Evolutionary conservation across 2,113 vertebrate genomes (phyloP).

Genomic region (Oreochromis spilurus): DNA sequence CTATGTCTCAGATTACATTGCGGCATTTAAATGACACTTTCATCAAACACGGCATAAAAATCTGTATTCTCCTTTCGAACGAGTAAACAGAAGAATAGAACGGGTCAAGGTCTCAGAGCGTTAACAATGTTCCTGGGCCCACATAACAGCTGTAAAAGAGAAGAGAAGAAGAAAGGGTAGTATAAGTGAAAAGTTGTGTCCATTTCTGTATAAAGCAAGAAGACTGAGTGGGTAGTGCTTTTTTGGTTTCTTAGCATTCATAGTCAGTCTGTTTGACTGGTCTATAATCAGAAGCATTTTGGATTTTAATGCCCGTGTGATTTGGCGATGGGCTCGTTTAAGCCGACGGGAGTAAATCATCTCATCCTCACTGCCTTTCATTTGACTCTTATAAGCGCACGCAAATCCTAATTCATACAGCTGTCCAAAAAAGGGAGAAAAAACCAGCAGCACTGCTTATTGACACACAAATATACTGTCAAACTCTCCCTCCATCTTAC

Average conservation of each 20-base stretch:
- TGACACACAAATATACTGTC: not conserved
- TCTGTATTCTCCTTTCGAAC: not conserved
- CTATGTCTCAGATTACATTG: not conserved
- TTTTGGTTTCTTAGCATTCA: not conserved
- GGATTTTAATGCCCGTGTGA: constrained; percentile 34
- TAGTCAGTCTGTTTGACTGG: not conserved
- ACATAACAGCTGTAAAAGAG: not conserved
- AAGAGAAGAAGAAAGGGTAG: not conserved
- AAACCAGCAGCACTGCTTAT: not conserved
- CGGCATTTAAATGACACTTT: not conserved
- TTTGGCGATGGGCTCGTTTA: constrained; percentile 24
- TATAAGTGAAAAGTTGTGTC: not conserved
- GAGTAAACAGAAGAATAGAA: not conserved
- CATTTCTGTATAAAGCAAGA: constrained; percentile 1
- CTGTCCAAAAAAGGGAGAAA: not conserved
- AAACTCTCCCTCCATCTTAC: not conserved
- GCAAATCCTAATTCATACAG: constrained; percentile 20
- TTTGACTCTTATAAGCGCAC: constrained; percentile 12
- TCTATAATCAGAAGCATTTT: constrained; percentile 18
- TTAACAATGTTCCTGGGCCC: not conserved
- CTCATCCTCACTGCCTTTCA: constrained; percentile 39
- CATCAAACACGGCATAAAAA: not conserved
- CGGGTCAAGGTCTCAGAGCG: not conserved
- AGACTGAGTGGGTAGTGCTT: not conserved
- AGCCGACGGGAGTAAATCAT: not conserved